A percentile compares a stretch with the other conserved stretches of the same genome.
Conservation (phyloP, 2,797 vertebrate species). For the Columba guinea region DNA sequence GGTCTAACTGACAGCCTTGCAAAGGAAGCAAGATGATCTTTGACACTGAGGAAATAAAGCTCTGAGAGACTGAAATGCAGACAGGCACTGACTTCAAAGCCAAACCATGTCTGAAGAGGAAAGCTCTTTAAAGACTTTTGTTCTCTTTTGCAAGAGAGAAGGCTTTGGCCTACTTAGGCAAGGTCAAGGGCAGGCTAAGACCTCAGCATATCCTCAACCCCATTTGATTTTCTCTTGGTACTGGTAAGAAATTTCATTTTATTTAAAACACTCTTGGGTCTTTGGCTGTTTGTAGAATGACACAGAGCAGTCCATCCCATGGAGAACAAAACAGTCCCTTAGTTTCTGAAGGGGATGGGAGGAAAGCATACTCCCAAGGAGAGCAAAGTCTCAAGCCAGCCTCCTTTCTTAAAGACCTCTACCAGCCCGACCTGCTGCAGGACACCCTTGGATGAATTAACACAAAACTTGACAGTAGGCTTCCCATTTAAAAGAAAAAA, state of each 20-base stretch:
- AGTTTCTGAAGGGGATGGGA: not conserved
- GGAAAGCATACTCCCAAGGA: not conserved
- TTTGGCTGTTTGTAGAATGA: not conserved
- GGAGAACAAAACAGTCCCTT: not conserved
- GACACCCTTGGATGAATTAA: not conserved
- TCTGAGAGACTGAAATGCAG: constrained; percentile 34
- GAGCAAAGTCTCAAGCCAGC: not conserved
- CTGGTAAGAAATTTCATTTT: not conserved
- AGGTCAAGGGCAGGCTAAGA: constrained; percentile 19
- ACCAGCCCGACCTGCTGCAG: not conserved
- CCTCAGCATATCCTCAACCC: not conserved
- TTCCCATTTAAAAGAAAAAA: not conserved
- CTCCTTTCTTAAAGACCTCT: not conserved
- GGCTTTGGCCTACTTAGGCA: not conserved
- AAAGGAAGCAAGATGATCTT: constrained; percentile 57
- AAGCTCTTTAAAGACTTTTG: constrained; percentile 44
- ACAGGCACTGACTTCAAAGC: constrained; percentile 38
- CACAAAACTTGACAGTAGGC: not conserved
- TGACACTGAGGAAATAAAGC: constrained; percentile 55
- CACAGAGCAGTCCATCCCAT: not conserved
- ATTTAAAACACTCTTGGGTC: not conserved
- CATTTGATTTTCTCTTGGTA: not conserved
- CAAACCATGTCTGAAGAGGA: not conserved
- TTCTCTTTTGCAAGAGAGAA: constrained; percentile 24
- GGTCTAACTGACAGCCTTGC: constrained; percentile 48